phyloP scores from a whole-genome alignment of 64 coral and sea anemone genomes.

The Montipora capricornis region DNA sequence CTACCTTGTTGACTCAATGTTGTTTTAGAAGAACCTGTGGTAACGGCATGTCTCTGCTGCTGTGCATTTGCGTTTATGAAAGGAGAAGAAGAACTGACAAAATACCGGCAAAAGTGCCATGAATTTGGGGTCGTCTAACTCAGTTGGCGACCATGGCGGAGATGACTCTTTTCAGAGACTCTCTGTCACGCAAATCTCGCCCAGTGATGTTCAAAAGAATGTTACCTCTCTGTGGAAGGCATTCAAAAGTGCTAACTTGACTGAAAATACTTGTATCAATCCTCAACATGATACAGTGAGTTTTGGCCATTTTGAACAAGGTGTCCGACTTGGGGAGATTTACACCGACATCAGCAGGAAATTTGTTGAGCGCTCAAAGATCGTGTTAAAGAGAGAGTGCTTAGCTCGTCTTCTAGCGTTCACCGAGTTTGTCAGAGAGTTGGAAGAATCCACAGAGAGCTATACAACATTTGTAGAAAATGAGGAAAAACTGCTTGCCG shows the following conservation, averaged over 20 bases:
- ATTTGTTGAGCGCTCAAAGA: conserved; percentile 80
- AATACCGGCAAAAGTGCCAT: conserved; percentile 19
- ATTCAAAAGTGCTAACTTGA: conserved; percentile 43
- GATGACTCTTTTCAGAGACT: conserved; percentile 42
- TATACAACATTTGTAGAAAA: conserved; percentile 53
- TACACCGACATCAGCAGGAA: conserved; percentile 81
- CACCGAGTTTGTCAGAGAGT: conserved; percentile 61
- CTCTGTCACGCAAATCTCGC: conserved; percentile 50
- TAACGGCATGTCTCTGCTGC: conserved; percentile 19
- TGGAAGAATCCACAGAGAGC: conserved; percentile 76
- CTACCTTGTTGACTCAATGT: neutral
- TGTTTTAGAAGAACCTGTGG: neutral
- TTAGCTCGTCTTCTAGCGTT: conserved; percentile 75
- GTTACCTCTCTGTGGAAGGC: conserved; percentile 51
- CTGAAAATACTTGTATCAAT: conserved; percentile 57
- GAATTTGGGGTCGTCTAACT: conserved; percentile 13
- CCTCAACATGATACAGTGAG: conserved; percentile 20
- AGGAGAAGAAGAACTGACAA: neutral
- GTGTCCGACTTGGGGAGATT: conserved; percentile 75
- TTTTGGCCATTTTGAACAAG: conserved; percentile 89
- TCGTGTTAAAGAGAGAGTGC: conserved; percentile 84
- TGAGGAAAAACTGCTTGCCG: conserved; percentile 53
- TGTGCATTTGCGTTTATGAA: conserved; percentile 9
- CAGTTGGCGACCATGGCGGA: conserved; percentile 4
- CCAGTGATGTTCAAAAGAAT: conserved; percentile 73